Base-by-base conservation (phyloP, 2,113 vertebrate genomes). In the Osmerus mordax region DNA sequence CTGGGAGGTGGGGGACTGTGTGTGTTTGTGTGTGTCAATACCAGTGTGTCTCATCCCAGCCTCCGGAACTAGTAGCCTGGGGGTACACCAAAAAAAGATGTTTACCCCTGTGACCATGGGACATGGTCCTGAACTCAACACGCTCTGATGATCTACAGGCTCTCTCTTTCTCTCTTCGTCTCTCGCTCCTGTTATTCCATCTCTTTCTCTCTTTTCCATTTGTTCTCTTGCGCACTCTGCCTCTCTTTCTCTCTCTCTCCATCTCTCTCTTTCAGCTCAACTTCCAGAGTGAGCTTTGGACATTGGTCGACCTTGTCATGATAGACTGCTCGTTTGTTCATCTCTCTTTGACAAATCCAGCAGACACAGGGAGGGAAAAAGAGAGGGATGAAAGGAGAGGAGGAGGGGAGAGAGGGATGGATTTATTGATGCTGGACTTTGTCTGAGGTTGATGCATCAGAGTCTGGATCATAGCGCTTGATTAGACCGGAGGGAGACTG, bases 401-500 rank as follows among this genome's bases (percentile, higher is more conserved):
- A 75, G 87, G 87, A 86, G 90, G 89, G 88, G 87, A 92, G 91
- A 93, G 91, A 94, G 93, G 83, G 91, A 93, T 81, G 81, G 59
- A 97, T 97, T 97, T 97, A 97, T 97, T 93, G 95, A 96, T 90
- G 94, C 89, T 89, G 47, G 89, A 93, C 94, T 23, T 94, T 88
- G 93, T 94, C 92, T 95, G 86, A 3, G 84, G 91, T 79, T 92
- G 90, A 93, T 94, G 92, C 93, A 95, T 95, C 94, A 94, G 91
- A 87, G 83, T 90, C 91, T 90, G 94, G 95, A 95, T 96, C 94
- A 95, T 94, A 91, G 93, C 91, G 93, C 93, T 95, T 95, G 94
- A 96, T 96, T 94, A 95, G 95, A 93, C 92, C 92, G 93, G 83
- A 87, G 89, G 83, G 84, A 95, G 92, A 94, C 94, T 95, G 94